These are phyloP conservation scores for Nerophis lumbriciformis DNA, from an alignment of 2,113 vertebrate species.

Conservation along the genomic window DNA sequence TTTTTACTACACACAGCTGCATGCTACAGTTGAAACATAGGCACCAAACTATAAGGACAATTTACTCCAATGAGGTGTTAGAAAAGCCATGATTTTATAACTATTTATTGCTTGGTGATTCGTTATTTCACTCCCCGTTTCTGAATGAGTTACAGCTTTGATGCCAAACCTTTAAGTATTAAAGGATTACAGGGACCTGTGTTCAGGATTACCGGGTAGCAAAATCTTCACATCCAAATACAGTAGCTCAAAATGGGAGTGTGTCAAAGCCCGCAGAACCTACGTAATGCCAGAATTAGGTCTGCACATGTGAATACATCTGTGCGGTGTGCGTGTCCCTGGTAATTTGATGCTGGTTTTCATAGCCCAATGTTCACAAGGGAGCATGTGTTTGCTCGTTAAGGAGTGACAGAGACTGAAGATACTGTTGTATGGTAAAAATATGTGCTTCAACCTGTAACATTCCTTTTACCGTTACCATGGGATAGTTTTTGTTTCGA, in stretches of 20 bases:
- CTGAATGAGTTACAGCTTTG: neutral
- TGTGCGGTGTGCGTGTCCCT: neutral
- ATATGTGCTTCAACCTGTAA: no score
- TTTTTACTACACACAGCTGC: slow-evolving; percentile 8
- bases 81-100: slow-evolving; percentile 8
- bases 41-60: slow-evolving; percentile 9
- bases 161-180: slow-evolving; percentile 13
- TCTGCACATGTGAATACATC: neutral
- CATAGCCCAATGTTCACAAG: neutral
- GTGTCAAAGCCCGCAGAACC: slow-evolving; percentile 20
- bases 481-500: no score
- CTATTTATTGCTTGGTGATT: slow-evolving; percentile 2
- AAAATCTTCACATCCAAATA: slow-evolving; percentile 13
- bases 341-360: neutral
- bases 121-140: neutral
- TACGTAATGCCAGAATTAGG: slow-evolving; percentile 9
- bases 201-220: slow-evolving; percentile 5
- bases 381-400: no score
- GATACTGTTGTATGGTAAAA: no score
- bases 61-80: slow-evolving; percentile 18
- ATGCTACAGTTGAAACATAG: slow-evolving; percentile 4
- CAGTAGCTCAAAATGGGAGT: slow-evolving; percentile 4
- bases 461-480: no score
- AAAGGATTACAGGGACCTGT: slow-evolving; percentile 35
- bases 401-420: no score